Conservation (phyloP, 1,140 invertebrate genomes). For the Drosophila subpulchrella region DNA sequence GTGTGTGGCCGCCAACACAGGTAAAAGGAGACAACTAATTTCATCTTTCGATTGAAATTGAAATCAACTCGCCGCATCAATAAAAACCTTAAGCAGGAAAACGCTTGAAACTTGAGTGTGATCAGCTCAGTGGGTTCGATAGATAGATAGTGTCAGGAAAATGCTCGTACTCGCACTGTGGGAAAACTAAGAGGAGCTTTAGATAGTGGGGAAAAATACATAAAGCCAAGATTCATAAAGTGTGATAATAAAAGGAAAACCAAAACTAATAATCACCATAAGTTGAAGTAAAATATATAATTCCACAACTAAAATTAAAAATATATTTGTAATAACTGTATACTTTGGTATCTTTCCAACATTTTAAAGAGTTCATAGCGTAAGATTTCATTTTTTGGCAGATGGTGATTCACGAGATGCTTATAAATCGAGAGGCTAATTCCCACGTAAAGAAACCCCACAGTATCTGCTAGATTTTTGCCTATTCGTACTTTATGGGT, state of each 20-base stretch:
- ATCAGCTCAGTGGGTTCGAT: not conserved
- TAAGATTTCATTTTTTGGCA: not conserved
- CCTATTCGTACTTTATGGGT: constrained; percentile 24
- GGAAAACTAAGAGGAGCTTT: constrained; percentile 9
- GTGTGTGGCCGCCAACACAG: constrained; percentile 37
- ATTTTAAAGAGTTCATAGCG: not conserved
- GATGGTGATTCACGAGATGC: constrained; percentile 3
- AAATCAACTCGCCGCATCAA: constrained; percentile 29
- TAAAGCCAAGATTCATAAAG: not conserved
- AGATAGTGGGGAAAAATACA: not conserved
- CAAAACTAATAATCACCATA: not conserved
- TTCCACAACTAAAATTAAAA: no score
- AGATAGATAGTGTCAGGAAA: not conserved
- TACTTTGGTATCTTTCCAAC: not conserved
- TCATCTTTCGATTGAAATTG: constrained; percentile 43
- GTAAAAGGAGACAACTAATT: constrained; percentile 72
- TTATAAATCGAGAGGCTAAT: not conserved
- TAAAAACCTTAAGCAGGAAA: constrained; percentile 62
- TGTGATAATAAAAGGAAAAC: not conserved
- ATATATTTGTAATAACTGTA: not conserved
- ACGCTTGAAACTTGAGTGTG: constrained; percentile 50
- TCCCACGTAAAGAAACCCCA: not conserved
- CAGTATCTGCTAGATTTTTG: constrained; percentile 5
- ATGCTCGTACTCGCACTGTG: not conserved
- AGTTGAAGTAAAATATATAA: no score